Evolutionary conservation across 2,797 vertebrate genomes (phyloP).

Genomic region (Cottoperca gobio): DNA sequence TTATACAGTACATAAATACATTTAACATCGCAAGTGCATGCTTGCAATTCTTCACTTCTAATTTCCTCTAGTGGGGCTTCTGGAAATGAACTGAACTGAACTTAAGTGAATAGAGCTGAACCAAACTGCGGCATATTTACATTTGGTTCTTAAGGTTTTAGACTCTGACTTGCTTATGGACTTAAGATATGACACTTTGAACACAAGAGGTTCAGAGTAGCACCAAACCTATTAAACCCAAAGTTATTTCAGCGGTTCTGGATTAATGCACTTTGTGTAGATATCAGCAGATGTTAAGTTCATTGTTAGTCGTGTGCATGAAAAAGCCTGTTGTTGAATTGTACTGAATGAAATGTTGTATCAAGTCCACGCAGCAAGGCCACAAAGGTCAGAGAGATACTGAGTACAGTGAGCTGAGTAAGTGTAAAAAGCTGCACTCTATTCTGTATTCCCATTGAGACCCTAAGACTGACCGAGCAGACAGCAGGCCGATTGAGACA

Average conservation of each 20-base stretch:
- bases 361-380: constrained; percentile 61
- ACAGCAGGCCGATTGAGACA: constrained; percentile 80
- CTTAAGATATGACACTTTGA: constrained; percentile 34
- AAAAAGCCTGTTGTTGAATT: constrained; percentile 37
- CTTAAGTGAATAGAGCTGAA: constrained; percentile 18
- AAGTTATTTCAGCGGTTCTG: constrained; percentile 7
- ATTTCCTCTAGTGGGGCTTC: constrained; percentile 12
- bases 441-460: constrained; percentile 75
- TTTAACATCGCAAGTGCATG: constrained; percentile 32
- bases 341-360: constrained; percentile 46
- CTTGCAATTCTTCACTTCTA: constrained; percentile 13
- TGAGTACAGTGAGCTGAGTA: constrained; percentile 64
- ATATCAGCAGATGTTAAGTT: constrained; percentile 38
- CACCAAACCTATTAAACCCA: constrained; percentile 14
- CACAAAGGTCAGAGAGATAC: constrained; percentile 67
- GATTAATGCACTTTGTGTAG: constrained; percentile 13
- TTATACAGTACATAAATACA: constrained; percentile 55
- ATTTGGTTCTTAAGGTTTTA: constrained; percentile 21
- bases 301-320: constrained; percentile 7
- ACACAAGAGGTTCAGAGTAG: constrained; percentile 19
- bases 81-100: constrained; percentile 12
- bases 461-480: constrained; percentile 73
- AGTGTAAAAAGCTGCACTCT: constrained; percentile 78
- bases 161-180: constrained; percentile 20
- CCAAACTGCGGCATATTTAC: constrained; percentile 23